phyloP scores from a whole-genome alignment of 2,888 invertebrate species.

The Saturnia japonica region DNA sequence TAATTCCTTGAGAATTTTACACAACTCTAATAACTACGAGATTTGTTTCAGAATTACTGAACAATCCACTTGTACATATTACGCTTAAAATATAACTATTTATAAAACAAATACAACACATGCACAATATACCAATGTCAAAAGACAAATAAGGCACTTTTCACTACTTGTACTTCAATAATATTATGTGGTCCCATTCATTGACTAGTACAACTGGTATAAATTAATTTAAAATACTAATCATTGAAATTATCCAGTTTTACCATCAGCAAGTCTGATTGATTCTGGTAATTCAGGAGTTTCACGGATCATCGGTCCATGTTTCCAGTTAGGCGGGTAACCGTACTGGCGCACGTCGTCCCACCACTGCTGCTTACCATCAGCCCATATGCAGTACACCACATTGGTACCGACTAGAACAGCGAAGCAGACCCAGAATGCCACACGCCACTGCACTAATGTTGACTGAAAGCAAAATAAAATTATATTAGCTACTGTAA shows the following conservation, averaged over 20 bases:
- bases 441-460: slow-evolving; percentile 78
- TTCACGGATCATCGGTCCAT: slow-evolving; percentile 57
- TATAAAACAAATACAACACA: not conserved
- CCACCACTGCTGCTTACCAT: slow-evolving; percentile 88
- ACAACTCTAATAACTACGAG: not conserved
- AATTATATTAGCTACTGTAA: too few relatives aligned
- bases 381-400: slow-evolving; percentile 85
- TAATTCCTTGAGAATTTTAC: not conserved
- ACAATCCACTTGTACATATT: slow-evolving; percentile 8
- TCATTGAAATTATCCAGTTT: slow-evolving; percentile 33
- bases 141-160: slow-evolving; percentile 39
- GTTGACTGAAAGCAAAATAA: slow-evolving; percentile 57
- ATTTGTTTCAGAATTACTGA: slow-evolving; percentile 2
- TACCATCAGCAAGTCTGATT: slow-evolving; percentile 51
- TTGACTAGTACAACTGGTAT: slow-evolving; percentile 53
- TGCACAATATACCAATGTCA: slow-evolving; percentile 15
- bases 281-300: slow-evolving; percentile 53
- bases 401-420: slow-evolving; percentile 84
- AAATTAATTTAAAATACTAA: slow-evolving; percentile 5
- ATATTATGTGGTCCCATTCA: slow-evolving; percentile 29
- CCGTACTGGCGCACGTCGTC: slow-evolving; percentile 81
- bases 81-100: slow-evolving; percentile 4
- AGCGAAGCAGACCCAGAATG: slow-evolving; percentile 87
- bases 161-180: slow-evolving; percentile 37
- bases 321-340: slow-evolving; percentile 68